Conservation (phyloP, 2,113 vertebrate species). For the Anser cygnoides region DNA sequence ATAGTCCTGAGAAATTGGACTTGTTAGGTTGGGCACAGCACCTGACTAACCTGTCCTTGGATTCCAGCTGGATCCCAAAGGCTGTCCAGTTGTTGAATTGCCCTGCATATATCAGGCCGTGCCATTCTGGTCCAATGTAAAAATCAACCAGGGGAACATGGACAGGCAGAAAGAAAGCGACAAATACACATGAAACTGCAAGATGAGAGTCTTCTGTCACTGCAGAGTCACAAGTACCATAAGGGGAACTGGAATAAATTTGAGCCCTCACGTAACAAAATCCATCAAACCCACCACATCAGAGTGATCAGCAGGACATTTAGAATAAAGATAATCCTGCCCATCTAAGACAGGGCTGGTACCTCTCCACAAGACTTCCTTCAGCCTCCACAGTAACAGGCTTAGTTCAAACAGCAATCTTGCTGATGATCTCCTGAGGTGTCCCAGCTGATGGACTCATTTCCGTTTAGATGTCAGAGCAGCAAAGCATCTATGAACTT, state of each 20-base stretch:
- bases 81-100: not conserved
- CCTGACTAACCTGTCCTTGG: not conserved
- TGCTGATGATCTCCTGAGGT: slow-evolving; percentile 15
- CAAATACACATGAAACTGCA: not conserved
- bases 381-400: not conserved
- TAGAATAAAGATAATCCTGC: not conserved
- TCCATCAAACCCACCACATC: not conserved
- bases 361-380: not conserved
- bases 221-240: not conserved
- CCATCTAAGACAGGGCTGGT: not conserved
- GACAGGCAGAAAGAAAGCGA: not conserved
- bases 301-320: not conserved
- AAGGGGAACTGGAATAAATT: not conserved
- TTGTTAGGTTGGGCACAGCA: not conserved
- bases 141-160: not conserved
- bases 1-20: not conserved
- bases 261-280: not conserved
- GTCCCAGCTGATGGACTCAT: slow-evolving; percentile 17
- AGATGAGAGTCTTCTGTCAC: not conserved
- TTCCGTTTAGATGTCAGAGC: slow-evolving; percentile 45
- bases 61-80: not conserved
- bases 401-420: not conserved
- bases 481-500: slow-evolving; percentile 8
- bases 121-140: not conserved
- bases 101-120: not conserved